Conservation (phyloP, 2,113 vertebrate genomes). For the Pseudopodoces humilis region DNA sequence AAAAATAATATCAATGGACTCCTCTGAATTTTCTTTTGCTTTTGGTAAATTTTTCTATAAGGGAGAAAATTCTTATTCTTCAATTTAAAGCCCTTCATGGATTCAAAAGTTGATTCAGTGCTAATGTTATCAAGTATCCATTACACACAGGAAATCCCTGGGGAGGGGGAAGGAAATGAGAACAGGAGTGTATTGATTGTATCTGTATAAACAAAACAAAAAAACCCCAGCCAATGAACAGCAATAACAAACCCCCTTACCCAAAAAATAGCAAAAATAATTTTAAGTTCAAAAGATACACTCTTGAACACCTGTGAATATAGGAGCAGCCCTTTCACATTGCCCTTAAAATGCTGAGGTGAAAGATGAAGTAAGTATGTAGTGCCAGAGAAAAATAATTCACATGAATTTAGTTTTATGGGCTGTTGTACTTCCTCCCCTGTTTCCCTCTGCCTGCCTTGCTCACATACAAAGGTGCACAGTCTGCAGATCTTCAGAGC, state of each 20-base stretch:
- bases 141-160: neutral
- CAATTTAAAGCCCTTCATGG: neutral
- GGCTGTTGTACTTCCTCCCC: neutral
- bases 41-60: neutral
- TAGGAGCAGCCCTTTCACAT: neutral
- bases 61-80: neutral
- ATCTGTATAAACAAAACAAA: neutral
- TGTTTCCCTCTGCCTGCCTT: neutral
- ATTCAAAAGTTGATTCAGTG: neutral
- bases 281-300: neutral
- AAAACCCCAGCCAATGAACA: neutral
- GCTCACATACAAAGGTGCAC: neutral
- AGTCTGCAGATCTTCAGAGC: constrained; percentile 7
- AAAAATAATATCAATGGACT: neutral
- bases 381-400: neutral
- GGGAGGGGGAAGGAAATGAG: neutral
- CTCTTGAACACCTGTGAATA: neutral
- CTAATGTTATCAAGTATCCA: neutral
- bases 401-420: neutral
- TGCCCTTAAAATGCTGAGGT: neutral
- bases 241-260: rapidly evolving
- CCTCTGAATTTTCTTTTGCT: neutral
- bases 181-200: neutral
- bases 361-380: neutral
- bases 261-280: neutral